Evolutionary conservation across 2,888 invertebrate species (phyloP).

Genomic region (Drosophila setosimentum): DNA sequence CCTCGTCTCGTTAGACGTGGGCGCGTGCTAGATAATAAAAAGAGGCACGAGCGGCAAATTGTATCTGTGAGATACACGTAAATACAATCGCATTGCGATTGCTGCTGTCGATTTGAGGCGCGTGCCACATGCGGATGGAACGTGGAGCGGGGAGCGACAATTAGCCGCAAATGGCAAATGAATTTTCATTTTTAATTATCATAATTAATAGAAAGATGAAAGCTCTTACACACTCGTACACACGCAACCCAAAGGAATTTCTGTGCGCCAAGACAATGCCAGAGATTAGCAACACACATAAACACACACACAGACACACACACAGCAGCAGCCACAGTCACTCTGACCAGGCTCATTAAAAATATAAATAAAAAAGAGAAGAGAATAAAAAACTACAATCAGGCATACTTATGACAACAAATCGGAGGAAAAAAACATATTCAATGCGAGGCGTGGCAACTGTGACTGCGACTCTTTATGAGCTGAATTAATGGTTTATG

Average conservation of each 20-base stretch:
- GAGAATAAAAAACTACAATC: constrained; percentile 3
- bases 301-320: constrained; percentile 5
- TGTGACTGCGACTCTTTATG: constrained; percentile 53
- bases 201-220: constrained; percentile 68
- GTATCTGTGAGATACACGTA: constrained; percentile 46
- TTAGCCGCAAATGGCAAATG: constrained; percentile 74
- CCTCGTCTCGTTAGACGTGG: constrained; percentile 38
- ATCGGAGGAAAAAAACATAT: neutral
- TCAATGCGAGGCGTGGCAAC: constrained; percentile 59
- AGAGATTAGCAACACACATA: constrained; percentile 18
- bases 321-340: neutral
- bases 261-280: constrained; percentile 8
- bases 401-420: neutral
- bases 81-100: constrained; percentile 50
- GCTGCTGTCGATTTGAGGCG: constrained; percentile 45
- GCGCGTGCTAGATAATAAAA: constrained; percentile 68
- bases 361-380: neutral
- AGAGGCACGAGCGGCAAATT: constrained; percentile 52
- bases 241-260: constrained; percentile 12
- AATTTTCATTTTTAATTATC: constrained; percentile 67
- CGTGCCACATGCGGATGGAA: constrained; percentile 31
- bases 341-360: constrained; percentile 28
- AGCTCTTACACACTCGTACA: constrained; percentile 12
- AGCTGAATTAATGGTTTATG: constrained; percentile 73
- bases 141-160: constrained; percentile 48